Percentiles rank a stretch among this genome's conserved stretches.
phyloP scores from a whole-genome alignment of 2,113 vertebrate species.

The Prunella fulvescens region DNA sequence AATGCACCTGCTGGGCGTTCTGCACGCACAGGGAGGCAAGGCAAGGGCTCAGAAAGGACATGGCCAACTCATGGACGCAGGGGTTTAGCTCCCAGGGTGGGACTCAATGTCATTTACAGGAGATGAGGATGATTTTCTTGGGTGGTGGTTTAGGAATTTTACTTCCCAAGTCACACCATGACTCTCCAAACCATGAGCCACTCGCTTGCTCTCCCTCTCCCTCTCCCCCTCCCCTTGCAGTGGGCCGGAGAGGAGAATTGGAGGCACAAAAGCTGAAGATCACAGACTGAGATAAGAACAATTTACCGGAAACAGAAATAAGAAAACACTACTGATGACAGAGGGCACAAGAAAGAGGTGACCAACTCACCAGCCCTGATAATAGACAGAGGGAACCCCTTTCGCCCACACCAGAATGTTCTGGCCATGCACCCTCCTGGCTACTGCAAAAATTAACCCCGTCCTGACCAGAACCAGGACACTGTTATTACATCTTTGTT shows the following conservation, averaged over 20 bases:
- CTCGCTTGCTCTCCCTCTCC: accelerated
- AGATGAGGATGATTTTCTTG: neutral
- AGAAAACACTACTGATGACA: neutral
- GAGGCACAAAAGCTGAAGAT: neutral
- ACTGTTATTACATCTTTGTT: neutral
- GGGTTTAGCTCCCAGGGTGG: neutral
- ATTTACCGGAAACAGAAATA: neutral
- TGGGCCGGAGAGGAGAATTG: neutral
- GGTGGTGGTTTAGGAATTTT: neutral
- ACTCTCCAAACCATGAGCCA: neutral
- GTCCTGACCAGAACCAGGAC: neutral
- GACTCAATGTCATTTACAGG: accelerated
- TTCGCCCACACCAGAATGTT: neutral
- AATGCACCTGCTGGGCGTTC: conserved; percentile 96
- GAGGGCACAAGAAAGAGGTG: neutral
- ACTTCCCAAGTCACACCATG: neutral
- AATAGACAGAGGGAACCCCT: neutral
- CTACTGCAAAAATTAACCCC: neutral
- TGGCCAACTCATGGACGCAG: accelerated
- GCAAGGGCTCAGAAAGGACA: neutral
- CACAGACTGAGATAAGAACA: neutral
- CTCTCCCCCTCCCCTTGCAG: neutral
- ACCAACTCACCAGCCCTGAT: neutral
- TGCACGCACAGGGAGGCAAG: conserved; percentile 25
- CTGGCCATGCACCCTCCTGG: neutral